Base-by-base conservation (phyloP, 2,113 vertebrate genomes). In the Octodon degus region DNA sequence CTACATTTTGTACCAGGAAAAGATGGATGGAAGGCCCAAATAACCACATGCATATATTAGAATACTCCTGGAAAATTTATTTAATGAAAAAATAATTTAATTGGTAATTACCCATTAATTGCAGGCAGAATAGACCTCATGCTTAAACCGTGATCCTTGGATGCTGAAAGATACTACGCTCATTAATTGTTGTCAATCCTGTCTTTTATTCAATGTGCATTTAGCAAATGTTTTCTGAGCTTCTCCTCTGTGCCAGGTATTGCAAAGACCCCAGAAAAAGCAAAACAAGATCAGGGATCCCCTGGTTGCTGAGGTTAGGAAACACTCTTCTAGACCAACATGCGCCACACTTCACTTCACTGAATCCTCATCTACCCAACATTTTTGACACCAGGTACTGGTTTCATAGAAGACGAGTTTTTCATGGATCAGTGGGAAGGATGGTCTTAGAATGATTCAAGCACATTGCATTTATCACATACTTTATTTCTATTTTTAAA, bases 231-330 rank as follows among this genome's bases (percentile, higher is more conserved):
- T 88, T 86, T 87, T 14, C 50, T 37, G 24, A 94, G 50, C 10
- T 50, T 67, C 32, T 92, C 3, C 6, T 34, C 10, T 3, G 9
- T 37, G 25, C 14, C 5, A 85, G 74, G 30, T 55, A 43, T 60
- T 93, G 83, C 68, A 30, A 55, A 70, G 80, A 47, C 10, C 43
- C 12, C 63, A 95, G 50, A 65, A 92, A 91, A 68, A 84, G 34
- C 9, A 34, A 76, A 22, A 92, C 13, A 76, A 95, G 40, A 77
- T 67, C 43, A 86, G 81, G 8, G 70, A 63, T 55, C 80, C 77
- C 19, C 67, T 32, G 5, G 37, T 77, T 81, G 19, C 50, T 87
- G 53, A 90, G 43, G 74, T 50, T 40, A 43, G 40, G 55, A 82
- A 62, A 81, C 32, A 60, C 27, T 20, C 79, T 93, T 90, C 47